These are phyloP conservation scores for Australoheros facetus DNA, from an alignment of 2,797 vertebrate species.

Conservation along the genomic window DNA sequence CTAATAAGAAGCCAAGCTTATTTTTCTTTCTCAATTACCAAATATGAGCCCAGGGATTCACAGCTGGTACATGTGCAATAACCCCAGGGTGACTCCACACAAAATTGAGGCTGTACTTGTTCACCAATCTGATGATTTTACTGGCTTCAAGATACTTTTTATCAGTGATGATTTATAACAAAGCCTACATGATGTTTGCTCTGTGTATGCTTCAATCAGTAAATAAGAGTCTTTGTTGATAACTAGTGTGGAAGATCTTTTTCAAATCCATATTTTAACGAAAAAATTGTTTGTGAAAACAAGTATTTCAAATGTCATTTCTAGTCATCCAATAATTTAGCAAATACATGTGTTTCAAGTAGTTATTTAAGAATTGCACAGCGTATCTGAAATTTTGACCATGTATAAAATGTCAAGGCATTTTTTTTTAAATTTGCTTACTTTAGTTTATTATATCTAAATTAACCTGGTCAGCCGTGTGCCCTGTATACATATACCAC, in stretches of 20 bases:
- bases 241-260: constrained; percentile 12
- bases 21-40: constrained; percentile 59
- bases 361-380: constrained; percentile 15
- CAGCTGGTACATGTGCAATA: constrained; percentile 54
- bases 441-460: constrained; percentile 21
- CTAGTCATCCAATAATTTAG: constrained; percentile 33
- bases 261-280: background rate
- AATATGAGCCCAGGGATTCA: constrained; percentile 43
- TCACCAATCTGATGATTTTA: constrained; percentile 33
- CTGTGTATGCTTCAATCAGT: constrained; percentile 19
- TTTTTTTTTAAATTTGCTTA: background rate
- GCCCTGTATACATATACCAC: constrained; percentile 24
- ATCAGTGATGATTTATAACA: constrained; percentile 36
- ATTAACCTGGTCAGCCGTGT: constrained; percentile 16
- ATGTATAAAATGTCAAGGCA: constrained; percentile 7
- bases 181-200: background rate
- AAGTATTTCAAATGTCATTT: constrained; percentile 30
- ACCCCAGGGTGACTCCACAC: constrained; percentile 37
- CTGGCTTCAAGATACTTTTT: background rate
- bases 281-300: constrained; percentile 8
- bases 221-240: background rate
- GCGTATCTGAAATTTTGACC: constrained; percentile 12
- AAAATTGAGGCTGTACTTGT: constrained; percentile 24
- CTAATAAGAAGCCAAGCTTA: constrained; percentile 59
- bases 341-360: constrained; percentile 27